Evolutionary conservation across 2,113 vertebrate species (phyloP).

Genomic region (Formicarius rufipectus): DNA sequence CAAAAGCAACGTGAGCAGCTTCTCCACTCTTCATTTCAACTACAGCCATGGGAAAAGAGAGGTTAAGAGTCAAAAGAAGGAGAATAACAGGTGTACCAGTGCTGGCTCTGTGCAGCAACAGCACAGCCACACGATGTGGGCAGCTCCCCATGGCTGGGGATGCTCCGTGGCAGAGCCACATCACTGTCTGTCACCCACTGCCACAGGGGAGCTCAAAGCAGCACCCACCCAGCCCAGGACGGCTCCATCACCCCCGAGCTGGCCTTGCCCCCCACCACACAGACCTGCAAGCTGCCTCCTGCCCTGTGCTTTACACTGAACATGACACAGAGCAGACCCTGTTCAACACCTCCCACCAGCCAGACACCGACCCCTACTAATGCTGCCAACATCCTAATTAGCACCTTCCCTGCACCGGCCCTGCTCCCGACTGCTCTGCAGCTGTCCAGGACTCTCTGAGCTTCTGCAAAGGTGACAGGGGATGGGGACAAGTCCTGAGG

Average conservation of each 20-base stretch:
- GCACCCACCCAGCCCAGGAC: neutral
- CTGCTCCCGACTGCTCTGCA: constrained; percentile 19
- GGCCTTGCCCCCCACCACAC: neutral
- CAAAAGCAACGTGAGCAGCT: neutral
- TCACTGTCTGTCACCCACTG: fast-evolving
- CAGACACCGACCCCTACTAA: neutral
- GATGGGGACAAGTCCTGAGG: neutral
- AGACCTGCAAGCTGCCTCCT: neutral
- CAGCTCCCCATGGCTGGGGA: neutral
- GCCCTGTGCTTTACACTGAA: neutral
- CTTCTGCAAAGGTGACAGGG: neutral
- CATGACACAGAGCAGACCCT: neutral
- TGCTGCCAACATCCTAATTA: constrained; percentile 41
- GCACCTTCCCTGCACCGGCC: neutral
- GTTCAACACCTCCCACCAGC: neutral
- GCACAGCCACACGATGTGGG: fast-evolving
- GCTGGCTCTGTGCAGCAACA: neutral
- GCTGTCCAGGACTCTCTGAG: neutral
- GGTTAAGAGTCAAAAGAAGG: neutral
- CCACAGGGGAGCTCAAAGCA: neutral
- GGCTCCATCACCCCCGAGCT: neutral
- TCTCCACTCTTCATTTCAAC: neutral
- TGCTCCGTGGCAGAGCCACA: neutral
- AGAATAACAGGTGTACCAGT: neutral
- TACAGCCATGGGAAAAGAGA: neutral